Percentiles rank a stretch among this genome's conserved stretches.
Evolutionary conservation across 2,113 vertebrate species (phyloP).

Genomic region (Leptosomus discolor): DNA sequence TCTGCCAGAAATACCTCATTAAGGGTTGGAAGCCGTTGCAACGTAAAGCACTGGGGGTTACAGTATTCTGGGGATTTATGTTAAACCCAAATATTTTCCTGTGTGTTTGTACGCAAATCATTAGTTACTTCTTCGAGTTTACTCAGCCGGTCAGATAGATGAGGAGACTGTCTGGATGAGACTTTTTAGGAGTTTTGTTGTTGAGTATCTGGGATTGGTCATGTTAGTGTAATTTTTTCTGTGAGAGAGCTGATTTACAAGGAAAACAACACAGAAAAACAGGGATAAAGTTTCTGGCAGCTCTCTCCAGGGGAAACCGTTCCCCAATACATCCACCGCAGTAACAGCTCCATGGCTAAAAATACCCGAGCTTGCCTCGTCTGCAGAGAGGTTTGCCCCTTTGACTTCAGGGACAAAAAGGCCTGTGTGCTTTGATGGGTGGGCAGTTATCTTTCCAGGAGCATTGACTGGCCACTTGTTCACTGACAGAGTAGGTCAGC

Average conservation of each 20-base stretch:
- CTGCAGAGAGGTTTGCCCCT: neutral
- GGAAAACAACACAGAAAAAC: conserved; percentile 17
- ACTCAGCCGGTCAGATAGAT: neutral
- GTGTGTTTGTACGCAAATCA: neutral
- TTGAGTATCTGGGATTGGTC: neutral
- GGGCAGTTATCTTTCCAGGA: neutral
- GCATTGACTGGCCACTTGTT: neutral
- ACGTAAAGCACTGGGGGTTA: neutral
- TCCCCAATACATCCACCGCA: neutral
- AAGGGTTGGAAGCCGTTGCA: neutral
- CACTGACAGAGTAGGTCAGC: neutral
- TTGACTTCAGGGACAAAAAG: neutral
- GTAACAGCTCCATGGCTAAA: neutral
- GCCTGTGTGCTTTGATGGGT: neutral
- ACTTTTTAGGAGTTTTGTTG: neutral
- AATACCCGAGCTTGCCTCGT: neutral
- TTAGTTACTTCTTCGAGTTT: neutral
- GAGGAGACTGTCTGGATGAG: neutral
- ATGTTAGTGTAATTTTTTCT: neutral
- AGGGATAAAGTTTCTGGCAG: conserved; percentile 32
- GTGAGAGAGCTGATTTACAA: neutral
- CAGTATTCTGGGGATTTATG: neutral
- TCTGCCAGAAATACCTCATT: neutral
- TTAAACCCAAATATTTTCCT: conserved; percentile 20
- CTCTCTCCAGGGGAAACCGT: neutral